Evolutionary conservation across 1,140 invertebrate genomes (phyloP).

Genomic region (Matsumurasca onukii): DNA sequence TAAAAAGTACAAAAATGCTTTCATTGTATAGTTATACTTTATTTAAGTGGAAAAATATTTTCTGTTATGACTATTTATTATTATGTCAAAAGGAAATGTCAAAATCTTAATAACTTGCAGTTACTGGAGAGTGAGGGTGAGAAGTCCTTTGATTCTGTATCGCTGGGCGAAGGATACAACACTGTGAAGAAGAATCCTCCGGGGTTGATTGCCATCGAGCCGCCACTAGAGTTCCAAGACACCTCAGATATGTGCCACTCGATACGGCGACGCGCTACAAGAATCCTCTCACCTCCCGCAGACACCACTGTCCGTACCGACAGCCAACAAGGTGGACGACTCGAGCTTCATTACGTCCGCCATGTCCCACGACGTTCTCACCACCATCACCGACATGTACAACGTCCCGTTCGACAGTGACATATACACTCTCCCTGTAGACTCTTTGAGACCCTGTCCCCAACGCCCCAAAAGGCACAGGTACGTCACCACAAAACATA

Average conservation of each 20-base stretch:
- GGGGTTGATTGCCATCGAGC: constrained; percentile 63
- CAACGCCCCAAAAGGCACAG: constrained; percentile 54
- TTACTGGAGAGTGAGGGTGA: constrained; percentile 67
- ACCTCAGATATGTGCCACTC: too few species aligned
- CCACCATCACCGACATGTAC: constrained; percentile 76
- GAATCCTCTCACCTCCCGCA: constrained; percentile 76
- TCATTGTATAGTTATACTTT: too few species aligned
- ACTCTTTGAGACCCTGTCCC: constrained; percentile 52
- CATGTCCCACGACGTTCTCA: constrained; percentile 77
- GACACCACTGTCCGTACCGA: constrained; percentile 71
- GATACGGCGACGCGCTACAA: constrained; percentile 57
- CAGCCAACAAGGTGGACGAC: constrained; percentile 69
- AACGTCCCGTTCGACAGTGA: constrained; percentile 84
- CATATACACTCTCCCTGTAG: constrained; percentile 81
- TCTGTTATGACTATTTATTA: too few species aligned
- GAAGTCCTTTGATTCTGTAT: constrained; percentile 31
- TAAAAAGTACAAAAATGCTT: too few species aligned
- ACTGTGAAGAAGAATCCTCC: constrained; percentile 73
- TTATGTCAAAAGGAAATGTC: too few species aligned
- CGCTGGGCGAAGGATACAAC: constrained; percentile 75
- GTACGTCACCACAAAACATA: constrained; percentile 32
- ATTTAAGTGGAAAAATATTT: too few species aligned
- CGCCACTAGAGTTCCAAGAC: constrained; percentile 78
- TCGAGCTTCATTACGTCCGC: constrained; percentile 84
- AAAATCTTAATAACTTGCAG: too few species aligned